phyloP scores from a whole-genome alignment of 1,140 invertebrate species.

The Drosophila busckii region DNA sequence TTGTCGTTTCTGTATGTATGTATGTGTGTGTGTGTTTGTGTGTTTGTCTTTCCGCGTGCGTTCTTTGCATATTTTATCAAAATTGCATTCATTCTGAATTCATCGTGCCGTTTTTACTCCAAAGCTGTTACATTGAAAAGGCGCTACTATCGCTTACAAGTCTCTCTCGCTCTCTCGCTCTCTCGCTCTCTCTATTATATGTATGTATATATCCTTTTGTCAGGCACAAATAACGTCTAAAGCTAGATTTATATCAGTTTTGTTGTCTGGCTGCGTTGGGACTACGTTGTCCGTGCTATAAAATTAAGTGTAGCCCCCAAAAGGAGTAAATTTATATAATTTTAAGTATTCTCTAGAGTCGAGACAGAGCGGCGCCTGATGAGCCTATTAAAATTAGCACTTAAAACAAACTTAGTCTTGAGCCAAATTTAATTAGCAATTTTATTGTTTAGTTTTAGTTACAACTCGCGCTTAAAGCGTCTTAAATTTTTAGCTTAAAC shows the following conservation, averaged over 20 bases:
- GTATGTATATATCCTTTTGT: too few relatives aligned
- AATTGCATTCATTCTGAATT: conserved; percentile 67
- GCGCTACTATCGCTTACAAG: conserved; percentile 35
- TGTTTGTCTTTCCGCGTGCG: conserved; percentile 41
- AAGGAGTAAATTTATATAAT: conserved; percentile 54
- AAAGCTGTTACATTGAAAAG: conserved; percentile 46
- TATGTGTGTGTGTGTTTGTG: conserved; percentile 13
- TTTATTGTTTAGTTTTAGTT: too few relatives aligned
- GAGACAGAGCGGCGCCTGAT: too few relatives aligned
- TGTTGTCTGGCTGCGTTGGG: conserved; percentile 36
- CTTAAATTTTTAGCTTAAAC: too few relatives aligned
- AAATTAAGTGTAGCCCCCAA: conserved; percentile 20
- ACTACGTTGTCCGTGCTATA: conserved; percentile 40
- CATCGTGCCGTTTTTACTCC: conserved; percentile 35
- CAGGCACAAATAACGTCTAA: conserved; percentile 21
- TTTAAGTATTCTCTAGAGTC: too few relatives aligned
- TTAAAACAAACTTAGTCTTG: too few relatives aligned
- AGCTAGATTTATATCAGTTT: conserved; percentile 48
- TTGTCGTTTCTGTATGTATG: conserved; percentile 46
- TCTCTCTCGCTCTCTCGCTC: neutral
- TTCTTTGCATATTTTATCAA: conserved; percentile 71
- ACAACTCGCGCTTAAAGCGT: too few relatives aligned
- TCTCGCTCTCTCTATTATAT: neutral
- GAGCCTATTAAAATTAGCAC: too few relatives aligned
- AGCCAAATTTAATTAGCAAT: too few relatives aligned